Base-by-base conservation (phyloP, 37 sponge, comb jelly and placozoan species). In the Diacarnus erythraeanus region DNA sequence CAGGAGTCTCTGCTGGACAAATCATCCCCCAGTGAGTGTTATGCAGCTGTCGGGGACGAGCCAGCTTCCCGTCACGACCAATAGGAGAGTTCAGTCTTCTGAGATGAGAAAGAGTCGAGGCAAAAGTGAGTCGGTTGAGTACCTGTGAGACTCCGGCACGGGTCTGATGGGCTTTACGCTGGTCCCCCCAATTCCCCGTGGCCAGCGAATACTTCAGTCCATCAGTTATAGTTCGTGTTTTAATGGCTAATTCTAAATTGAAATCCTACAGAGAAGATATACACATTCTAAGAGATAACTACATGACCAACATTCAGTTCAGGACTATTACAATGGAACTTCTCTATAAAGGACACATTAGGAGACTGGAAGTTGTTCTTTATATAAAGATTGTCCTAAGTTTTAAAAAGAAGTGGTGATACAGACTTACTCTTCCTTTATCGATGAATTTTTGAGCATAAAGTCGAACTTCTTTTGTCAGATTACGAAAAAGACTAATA, bases 21-120 rank as follows among this genome's bases (percentile, higher is more conserved):
- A 99, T 99, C 99, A 99, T 99, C 27, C 99, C 99, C 99, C 99
- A 99, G 87, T 92, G 97, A 42, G 93, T 94, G 86, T 99, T 99
- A 87, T 99, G 99, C 39, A 99, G 90, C 85, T 99, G 99, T 23
- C 99, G 79, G 57, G 99, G 99, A 10, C 91, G 57, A 38, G 99
- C 99, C 80, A 99, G 81, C 79, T 99, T 99, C 34, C 99, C 99
- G 61, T 99, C 99, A 2, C 99, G 79, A 1, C 99, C 99, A 69
- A 99, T 99, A 23, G 99, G 99, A 59, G 99, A 99, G 87, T 99
- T 99, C 30, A 99, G 83, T 21, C 99, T 83, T 23, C 99, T 77
- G 61, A 99, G 74, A 72, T 99, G 99, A 20, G 99, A 99, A 68
- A 99, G 86, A 9, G 95, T 97, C 40, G 97, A 96, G 34, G 95